Conservation (phyloP, 2,797 vertebrate species). For the Eutrigla gurnardus region DNA sequence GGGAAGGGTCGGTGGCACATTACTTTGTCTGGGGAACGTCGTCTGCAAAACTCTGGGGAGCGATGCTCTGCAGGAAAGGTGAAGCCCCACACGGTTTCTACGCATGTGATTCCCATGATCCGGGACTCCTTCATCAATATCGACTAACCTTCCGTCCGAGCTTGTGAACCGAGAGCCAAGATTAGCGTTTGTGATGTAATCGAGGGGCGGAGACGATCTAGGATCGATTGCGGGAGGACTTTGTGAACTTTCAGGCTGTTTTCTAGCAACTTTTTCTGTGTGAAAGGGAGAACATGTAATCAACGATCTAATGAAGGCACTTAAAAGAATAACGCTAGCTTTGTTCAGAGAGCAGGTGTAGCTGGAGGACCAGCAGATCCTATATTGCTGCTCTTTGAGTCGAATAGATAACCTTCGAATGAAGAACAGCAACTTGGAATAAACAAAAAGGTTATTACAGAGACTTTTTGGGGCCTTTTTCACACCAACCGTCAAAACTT, state of each 20-base stretch:
- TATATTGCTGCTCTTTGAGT: too few species aligned
- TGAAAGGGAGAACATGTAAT: background rate
- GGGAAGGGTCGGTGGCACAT: constrained; percentile 67
- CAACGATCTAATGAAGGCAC: too few species aligned
- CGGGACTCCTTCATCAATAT: constrained; percentile 28
- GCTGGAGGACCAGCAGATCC: too few species aligned
- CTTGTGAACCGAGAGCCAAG: constrained; percentile 12
- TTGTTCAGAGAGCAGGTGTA: background rate
- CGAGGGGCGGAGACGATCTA: background rate
- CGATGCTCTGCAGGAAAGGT: constrained; percentile 47
- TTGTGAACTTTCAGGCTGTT: constrained; percentile 1
- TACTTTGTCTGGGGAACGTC: constrained; percentile 63
- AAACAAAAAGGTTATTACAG: too few species aligned
- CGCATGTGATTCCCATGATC: constrained; percentile 27
- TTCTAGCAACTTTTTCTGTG: constrained; percentile 1
- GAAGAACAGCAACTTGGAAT: too few species aligned
- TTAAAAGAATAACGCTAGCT: background rate
- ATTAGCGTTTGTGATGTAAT: constrained; percentile 8
- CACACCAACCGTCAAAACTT: too few species aligned
- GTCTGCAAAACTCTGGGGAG: constrained; percentile 57
- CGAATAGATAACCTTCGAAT: too few species aligned
- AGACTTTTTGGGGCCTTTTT: too few species aligned
- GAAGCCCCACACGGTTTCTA: constrained; percentile 38
- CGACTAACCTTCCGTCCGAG: constrained; percentile 5
- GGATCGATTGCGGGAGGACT: background rate